Percentiles rank a stretch among this genome's conserved stretches.
These are phyloP conservation scores for Pandemis cinnamomeana DNA, from an alignment of 2,888 invertebrate species.

Conservation along the genomic window DNA sequence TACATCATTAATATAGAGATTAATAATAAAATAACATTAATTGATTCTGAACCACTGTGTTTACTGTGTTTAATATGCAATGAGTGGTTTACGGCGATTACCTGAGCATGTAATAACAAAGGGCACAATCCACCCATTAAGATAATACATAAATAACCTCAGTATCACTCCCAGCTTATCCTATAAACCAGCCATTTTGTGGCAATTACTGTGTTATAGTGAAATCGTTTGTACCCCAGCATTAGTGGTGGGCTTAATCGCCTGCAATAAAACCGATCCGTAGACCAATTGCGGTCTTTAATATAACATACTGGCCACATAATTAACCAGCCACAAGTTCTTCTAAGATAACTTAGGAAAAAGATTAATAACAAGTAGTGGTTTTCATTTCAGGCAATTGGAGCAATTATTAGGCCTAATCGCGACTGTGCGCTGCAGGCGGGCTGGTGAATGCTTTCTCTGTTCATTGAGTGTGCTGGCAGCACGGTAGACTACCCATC, in stretches of 20 bases:
- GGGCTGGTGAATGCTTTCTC: no score
- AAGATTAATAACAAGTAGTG: background rate
- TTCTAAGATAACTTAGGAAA: constrained; percentile 3
- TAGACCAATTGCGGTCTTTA: constrained; percentile 54
- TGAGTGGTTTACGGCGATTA: background rate
- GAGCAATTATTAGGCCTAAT: background rate
- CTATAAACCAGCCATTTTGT: constrained; percentile 43
- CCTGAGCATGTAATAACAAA: background rate
- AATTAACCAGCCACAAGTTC: constrained; percentile 26
- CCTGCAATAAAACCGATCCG: constrained; percentile 61
- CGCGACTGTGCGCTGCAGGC: no score
- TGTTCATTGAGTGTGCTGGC: no score
- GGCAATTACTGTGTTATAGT: constrained; percentile 54
- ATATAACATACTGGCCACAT: constrained; percentile 32
- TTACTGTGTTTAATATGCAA: no score
- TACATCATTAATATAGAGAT: no score
- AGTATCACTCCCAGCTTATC: constrained; percentile 9
- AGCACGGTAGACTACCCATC: no score
- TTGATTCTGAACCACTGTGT: no score
- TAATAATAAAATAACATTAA: no score
- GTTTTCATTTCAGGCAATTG: background rate
- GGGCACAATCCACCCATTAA: background rate
- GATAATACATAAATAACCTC: background rate
- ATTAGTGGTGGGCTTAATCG: constrained; percentile 68
- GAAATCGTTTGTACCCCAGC: constrained; percentile 53